A percentile compares a stretch with the other conserved stretches of the same genome.
Evolutionary conservation across 2,888 invertebrate genomes (phyloP).

Genomic region (Aphodius sticticus): DNA sequence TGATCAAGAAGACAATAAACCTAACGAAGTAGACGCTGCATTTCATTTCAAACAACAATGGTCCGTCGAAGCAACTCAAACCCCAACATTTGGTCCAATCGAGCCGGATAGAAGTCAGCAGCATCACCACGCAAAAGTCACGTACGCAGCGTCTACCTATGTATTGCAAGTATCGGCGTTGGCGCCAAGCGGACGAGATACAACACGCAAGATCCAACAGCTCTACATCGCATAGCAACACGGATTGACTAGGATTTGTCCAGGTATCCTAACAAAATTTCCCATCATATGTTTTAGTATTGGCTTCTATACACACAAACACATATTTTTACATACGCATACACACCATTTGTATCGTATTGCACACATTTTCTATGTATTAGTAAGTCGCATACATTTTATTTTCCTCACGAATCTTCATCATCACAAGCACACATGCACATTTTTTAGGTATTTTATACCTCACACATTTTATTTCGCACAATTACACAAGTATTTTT

Average conservation of each 20-base stretch:
- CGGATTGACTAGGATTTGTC: neutral
- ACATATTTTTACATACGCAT: neutral
- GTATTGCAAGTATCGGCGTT: neutral
- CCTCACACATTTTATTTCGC: neutral
- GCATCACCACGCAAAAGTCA: neutral
- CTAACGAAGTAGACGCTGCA: too few species aligned
- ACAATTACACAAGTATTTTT: too few species aligned
- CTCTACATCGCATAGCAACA: neutral
- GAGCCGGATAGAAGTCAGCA: neutral
- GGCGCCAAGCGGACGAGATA: neutral
- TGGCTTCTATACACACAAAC: neutral
- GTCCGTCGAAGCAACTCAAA: neutral
- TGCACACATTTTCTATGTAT: too few species aligned
- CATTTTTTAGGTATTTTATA: neutral
- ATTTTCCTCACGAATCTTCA: neutral
- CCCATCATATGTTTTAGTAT: neutral
- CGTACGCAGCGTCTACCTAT: neutral
- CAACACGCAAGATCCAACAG: neutral
- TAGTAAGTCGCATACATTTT: too few species aligned
- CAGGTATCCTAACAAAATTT: neutral
- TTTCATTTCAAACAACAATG: neutral
- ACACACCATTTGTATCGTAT: neutral
- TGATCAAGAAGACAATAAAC: too few species aligned
- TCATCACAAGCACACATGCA: neutral
- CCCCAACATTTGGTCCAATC: neutral